Evolutionary conservation across 2,888 invertebrate genomes (phyloP), one percentile per base, ranked within the genome.

Genomic region (Pachliopta kotzebuea): DNA sequence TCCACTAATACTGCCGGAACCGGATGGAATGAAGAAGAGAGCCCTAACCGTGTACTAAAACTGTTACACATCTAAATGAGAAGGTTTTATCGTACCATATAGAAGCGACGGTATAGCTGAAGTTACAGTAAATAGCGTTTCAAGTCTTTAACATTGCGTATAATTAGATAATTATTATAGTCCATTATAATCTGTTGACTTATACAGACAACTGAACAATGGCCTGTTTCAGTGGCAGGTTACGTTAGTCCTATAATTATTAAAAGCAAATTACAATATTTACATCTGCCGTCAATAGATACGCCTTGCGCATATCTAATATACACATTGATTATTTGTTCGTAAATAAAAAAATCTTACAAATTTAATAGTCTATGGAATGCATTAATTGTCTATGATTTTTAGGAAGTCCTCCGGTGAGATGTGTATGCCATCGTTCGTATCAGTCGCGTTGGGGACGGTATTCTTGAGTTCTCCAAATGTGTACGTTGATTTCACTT

Each of bases 261-360:
- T 84, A 86, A 80, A 90, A 90, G 89, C 89, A 82, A 88, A 86
- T 85, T 90, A 90, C 86, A 88, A 83, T 91, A 91, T 91, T 86
- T 91, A 91, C 90, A 91, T 72, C 79, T 77, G 82, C 83, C 78
- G 81, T 79, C 78, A 75, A 76, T 76, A 75, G 75, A 80, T 76
- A 81, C 77, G 79, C 75, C 77, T 45, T 73, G 77, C 78, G 74
- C 69, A 76, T 81, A 80, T 73, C 80, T 84, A 83, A 81, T 84
- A 81, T 85, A 85, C 86, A 86, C 84, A 76, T 81, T 74, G 78
- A 79, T 71, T 72, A 76, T 77, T 83, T 79, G 78, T 78, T 79
- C 76, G 73, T 76, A 74, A 71, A 75, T 74, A 71, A 75, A 76
- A 74, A 74, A 57, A 60, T 52, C 20, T 50, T 73, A 73, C 72